Evolutionary conservation across 2,888 invertebrate genomes (phyloP), one percentile per base, ranked within the genome.

Genomic region (Tridacna crocea): DNA sequence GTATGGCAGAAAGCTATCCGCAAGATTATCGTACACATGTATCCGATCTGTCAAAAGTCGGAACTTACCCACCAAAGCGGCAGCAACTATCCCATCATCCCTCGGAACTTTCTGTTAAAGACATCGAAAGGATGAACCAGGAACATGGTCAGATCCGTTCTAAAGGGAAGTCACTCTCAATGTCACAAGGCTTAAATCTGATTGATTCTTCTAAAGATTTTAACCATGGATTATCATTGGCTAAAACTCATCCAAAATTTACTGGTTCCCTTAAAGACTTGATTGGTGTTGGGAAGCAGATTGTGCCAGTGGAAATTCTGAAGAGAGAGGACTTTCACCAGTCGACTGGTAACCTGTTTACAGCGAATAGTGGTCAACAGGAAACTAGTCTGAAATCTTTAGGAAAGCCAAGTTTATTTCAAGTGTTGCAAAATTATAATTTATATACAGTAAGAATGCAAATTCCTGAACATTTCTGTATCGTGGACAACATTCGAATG

Each of bases 381-480:
- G 82, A 88, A 80, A 63, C 73, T 70, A 79, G 87, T 80, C 72
- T 86, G 22, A 83, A 80, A 73, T 80, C 77, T 17, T 66, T 86
- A 17, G 83, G 82, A 74, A 84, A 86, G 48, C 89, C 90, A 15
- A 88, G 90, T 48, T 79, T 92, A 79, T 91, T 88, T 82, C 91
- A 91, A 76, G 72, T 92, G 26, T 77, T 90, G n/a, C 90, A 91
- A 76, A 87, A 84, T 72, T 90, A 91, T 80, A 88, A 88, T 73
- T 79, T 92, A 22, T 86, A 87, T 65, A 84, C 90, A 26, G 82
- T 89, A 12, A 82, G 84, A n/a, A 51, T 92, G 65, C 79, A 79
- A 78, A 77, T 90, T 24, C 87, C 88, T 0, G 79, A 84, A 3
- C 79, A 87, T 70, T 83, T 87, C 66, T 72, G 77, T 11, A 61